These are phyloP conservation scores for Akabosia matsudoensis DNA, from an alignment of 1,140 invertebrate species.

Conservation along the genomic window DNA sequence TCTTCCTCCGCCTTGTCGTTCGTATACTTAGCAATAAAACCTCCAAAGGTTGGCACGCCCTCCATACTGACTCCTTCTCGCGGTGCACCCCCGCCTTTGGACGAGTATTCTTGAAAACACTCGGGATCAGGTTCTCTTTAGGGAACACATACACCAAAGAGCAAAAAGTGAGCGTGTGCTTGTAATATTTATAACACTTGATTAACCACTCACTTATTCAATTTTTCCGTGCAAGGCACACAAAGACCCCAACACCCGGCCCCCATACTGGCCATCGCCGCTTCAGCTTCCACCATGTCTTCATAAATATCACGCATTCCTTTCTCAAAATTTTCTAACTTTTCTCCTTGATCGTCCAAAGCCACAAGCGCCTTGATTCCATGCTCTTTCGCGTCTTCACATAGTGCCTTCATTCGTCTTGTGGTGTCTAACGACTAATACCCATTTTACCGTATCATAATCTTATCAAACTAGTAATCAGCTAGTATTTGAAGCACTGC, in stretches of 20 bases:
- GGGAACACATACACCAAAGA: neutral
- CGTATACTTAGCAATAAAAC: constrained; percentile 20
- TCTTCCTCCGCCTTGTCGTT: constrained; percentile 63
- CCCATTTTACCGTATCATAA: too few relatives aligned
- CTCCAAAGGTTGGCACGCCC: constrained; percentile 11
- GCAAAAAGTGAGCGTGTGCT: neutral
- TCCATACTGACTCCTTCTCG: neutral
- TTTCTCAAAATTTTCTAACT: constrained; percentile 66
- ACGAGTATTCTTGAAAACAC: neutral
- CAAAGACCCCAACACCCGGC: constrained; percentile 66
- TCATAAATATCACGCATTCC: constrained; percentile 67
- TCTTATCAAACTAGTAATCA: too few relatives aligned
- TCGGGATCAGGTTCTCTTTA: constrained; percentile 2
- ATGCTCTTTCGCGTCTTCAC: constrained; percentile 64
- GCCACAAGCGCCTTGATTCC: constrained; percentile 63
- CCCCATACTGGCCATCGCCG: constrained; percentile 66
- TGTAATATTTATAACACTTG: too few relatives aligned
- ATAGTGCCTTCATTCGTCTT: constrained; percentile 59
- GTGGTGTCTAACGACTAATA: constrained; percentile 63
- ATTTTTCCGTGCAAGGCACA: constrained; percentile 49
- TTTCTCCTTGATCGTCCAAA: constrained; percentile 64
- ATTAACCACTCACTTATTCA: neutral
- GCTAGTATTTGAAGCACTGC: neutral
- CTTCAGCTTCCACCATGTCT: constrained; percentile 70
- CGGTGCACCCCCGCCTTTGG: neutral